Percentiles rank a stretch among this genome's conserved stretches.
Conservation (phyloP, 2,888 invertebrate genomes). For the Drosophila anomelani region DNA sequence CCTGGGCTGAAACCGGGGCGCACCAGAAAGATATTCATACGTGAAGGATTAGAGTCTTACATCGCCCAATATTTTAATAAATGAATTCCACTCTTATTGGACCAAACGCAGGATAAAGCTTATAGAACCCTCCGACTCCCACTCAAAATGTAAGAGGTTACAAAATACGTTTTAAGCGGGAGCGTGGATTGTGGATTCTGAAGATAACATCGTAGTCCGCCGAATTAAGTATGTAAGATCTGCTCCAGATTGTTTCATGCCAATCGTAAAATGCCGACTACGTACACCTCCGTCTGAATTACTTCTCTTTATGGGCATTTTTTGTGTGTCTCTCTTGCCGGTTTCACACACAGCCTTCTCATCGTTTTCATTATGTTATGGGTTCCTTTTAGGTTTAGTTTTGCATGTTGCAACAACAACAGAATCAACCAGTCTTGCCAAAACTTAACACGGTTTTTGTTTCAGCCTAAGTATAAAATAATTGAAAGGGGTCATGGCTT, state of each 20-base stretch:
- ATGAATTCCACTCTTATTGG: neutral
- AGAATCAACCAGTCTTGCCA: constrained; percentile 83
- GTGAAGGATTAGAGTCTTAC: neutral
- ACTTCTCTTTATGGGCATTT: neutral
- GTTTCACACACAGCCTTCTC: constrained; percentile 13
- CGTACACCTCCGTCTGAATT: neutral
- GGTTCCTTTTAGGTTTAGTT: constrained; percentile 68
- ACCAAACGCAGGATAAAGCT: neutral
- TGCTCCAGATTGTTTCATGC: neutral
- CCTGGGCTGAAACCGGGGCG: constrained; percentile 8
- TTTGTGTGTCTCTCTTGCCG: constrained; percentile 9
- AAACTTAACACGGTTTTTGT: constrained; percentile 62
- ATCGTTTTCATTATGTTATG: constrained; percentile 47
- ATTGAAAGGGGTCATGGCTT: constrained; percentile 5
- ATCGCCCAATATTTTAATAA: neutral
- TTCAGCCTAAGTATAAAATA: constrained; percentile 32
- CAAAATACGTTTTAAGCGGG: neutral
- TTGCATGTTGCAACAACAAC: constrained; percentile 68
- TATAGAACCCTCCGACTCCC: too few relatives aligned
- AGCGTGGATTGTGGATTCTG: neutral
- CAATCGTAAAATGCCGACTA: neutral
- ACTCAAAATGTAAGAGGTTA: neutral
- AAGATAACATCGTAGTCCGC: neutral
- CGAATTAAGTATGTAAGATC: neutral
- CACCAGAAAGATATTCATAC: constrained; percentile 34